phyloP scores from a whole-genome alignment of 2,888 invertebrate genomes.

The Arrhopalites spinosus region DNA sequence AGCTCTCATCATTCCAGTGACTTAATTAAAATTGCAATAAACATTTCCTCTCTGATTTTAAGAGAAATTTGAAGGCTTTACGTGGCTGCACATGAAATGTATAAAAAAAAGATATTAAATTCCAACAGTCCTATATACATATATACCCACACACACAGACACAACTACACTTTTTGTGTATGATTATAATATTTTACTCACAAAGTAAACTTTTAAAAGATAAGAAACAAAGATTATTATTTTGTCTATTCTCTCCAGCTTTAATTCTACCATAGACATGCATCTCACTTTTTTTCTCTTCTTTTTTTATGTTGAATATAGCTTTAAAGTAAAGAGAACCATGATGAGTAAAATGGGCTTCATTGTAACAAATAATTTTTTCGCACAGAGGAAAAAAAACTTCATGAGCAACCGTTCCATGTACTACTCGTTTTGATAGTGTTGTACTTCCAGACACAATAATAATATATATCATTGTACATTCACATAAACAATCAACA shows the following conservation, averaged over 20 bases:
- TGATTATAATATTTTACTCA: neutral
- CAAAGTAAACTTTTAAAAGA: too few species aligned
- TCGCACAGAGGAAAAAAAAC: neutral
- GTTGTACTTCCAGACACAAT: too few species aligned
- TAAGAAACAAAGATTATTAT: too few species aligned
- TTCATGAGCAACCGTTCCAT: neutral
- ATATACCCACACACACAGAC: neutral
- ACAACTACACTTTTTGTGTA: neutral
- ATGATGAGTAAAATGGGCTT: too few species aligned
- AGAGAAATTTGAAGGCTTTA: conserved; percentile 18
- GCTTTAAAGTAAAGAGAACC: too few species aligned
- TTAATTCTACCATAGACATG: too few species aligned
- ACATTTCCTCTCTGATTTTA: conserved; percentile 41
- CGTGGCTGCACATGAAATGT: neutral
- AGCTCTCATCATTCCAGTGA: conserved; percentile 34
- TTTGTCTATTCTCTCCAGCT: too few species aligned
- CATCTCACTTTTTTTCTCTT: too few species aligned
- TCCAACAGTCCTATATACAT: neutral
- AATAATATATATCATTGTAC: neutral
- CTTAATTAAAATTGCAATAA: conserved; percentile 49
- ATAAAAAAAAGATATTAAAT: neutral
- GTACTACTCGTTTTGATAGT: neutral
- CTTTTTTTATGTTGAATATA: too few species aligned
- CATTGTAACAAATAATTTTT: conserved; percentile 12
- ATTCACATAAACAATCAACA: neutral